Evolutionary conservation across 2,888 invertebrate genomes (phyloP).

Genomic region (Chironomus riparius): DNA sequence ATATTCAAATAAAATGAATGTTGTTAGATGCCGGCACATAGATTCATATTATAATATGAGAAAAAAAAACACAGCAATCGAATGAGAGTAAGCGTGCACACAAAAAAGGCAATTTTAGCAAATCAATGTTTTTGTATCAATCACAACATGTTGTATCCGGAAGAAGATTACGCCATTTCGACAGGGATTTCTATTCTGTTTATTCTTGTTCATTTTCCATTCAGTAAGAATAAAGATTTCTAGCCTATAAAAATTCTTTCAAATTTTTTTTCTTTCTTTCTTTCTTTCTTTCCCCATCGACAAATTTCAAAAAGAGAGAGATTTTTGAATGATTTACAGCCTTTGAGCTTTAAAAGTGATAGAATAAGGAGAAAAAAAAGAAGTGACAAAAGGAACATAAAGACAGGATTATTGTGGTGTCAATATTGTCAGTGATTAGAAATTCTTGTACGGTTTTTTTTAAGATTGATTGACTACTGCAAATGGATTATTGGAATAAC

Average conservation of each 20-base stretch:
- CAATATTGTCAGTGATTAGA: not conserved
- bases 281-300: not conserved
- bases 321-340: not conserved
- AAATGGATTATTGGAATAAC: too few species aligned
- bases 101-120: slow-evolving; percentile 12
- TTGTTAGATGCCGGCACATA: not conserved
- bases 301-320: not conserved
- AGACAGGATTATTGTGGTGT: not conserved
- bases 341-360: not conserved
- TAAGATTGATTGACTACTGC: not conserved
- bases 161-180: slow-evolving; percentile 5
- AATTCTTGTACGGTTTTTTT: not conserved
- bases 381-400: too few species aligned
- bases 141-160: slow-evolving; percentile 12
- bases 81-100: not conserved
- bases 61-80: not conserved
- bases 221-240: not conserved
- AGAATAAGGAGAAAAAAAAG: not conserved
- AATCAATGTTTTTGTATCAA: slow-evolving; percentile 24
- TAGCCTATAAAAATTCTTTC: not conserved
- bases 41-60: not conserved
- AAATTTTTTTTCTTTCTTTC: too few species aligned
- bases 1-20: slow-evolving; percentile 22
- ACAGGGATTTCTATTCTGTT: not conserved
- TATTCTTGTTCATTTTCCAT: too few species aligned